Percentiles rank a stretch among this genome's conserved stretches.
Evolutionary conservation across 37 sponge, comb jelly and placozoan species (phyloP).

Genomic region (Dysidea cf. avara): DNA sequence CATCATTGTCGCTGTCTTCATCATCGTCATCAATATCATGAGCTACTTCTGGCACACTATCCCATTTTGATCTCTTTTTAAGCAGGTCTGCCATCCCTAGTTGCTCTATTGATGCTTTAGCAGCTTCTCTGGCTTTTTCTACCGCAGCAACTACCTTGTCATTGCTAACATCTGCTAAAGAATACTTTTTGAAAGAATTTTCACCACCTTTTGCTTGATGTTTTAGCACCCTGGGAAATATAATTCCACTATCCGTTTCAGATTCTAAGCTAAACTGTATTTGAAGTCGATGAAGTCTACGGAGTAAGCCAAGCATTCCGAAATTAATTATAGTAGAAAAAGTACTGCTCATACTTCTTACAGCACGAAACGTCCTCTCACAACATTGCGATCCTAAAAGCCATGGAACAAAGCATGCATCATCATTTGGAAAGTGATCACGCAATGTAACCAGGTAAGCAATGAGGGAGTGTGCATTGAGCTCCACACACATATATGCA

Average conservation of each 20-base stretch:
- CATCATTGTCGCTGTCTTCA: slow-evolving; percentile 8
- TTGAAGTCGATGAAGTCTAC: slow-evolving; percentile 28
- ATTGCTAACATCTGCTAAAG: neutral
- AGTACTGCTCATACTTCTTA: too few relatives aligned
- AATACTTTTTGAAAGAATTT: neutral
- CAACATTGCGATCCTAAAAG: slow-evolving; percentile 45
- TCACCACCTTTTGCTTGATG: neutral
- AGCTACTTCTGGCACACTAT: neutral
- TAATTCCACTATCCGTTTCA: slow-evolving; percentile 15
- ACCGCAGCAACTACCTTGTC: slow-evolving; percentile 23
- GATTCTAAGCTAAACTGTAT: slow-evolving; percentile 33
- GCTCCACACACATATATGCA: slow-evolving; percentile 1
- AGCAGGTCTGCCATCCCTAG: slow-evolving; percentile 21
- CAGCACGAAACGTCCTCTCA: too few relatives aligned
- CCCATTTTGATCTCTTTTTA: neutral
- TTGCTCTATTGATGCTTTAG: slow-evolving; percentile 15
- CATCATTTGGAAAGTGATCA: neutral
- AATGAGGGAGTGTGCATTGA: neutral
- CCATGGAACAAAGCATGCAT: slow-evolving; percentile 21
- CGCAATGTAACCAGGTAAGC: neutral
- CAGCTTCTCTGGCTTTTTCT: slow-evolving; percentile 11
- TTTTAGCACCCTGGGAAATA: neutral
- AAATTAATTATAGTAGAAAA: slow-evolving; percentile 44
- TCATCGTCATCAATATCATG: slow-evolving; percentile 13
- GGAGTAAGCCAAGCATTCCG: slow-evolving; percentile 39